Evolutionary conservation across 2,888 invertebrate species (phyloP).

Genomic region (Aphelenchoides bicaudatus): DNA sequence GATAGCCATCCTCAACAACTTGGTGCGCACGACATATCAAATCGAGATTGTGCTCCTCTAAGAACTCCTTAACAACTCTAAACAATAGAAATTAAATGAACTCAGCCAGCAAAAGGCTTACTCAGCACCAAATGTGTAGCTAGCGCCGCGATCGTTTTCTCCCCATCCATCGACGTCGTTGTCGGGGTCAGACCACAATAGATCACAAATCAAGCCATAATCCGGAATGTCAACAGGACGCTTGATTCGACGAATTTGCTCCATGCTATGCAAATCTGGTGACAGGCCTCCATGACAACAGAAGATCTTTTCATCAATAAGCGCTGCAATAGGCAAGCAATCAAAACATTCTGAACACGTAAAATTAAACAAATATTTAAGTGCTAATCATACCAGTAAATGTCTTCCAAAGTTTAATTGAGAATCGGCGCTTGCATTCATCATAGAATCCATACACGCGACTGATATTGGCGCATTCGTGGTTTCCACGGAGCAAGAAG

Average conservation of each 20-base stretch:
- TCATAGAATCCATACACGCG: constrained; percentile 64
- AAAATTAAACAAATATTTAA: too few relatives aligned
- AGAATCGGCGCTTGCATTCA: constrained; percentile 30
- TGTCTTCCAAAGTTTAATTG: constrained; percentile 81
- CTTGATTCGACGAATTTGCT: constrained; percentile 68
- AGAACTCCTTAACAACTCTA: constrained; percentile 97
- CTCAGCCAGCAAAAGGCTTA: too few relatives aligned
- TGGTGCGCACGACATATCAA: constrained; percentile 99
- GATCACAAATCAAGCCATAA: constrained; percentile 65
- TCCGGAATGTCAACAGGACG: constrained; percentile 68
- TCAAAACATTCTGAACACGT: constrained; percentile 94
- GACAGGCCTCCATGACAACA: constrained; percentile 73
- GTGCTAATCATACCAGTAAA: too few relatives aligned
- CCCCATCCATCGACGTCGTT: constrained; percentile 93
- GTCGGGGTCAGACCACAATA: constrained; percentile 68
- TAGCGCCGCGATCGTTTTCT: constrained; percentile 97
- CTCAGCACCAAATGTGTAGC: constrained; percentile 84
- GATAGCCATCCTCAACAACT: constrained; percentile 98
- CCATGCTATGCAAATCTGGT: constrained; percentile 63
- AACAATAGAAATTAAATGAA: too few relatives aligned
- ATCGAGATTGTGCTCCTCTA: constrained; percentile 98
- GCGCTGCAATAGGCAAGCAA: constrained; percentile 95
- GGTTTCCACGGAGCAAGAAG: constrained; percentile 92
- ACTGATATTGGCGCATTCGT: constrained; percentile 96
- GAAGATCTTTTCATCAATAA: constrained; percentile 80